Percentiles rank a stretch among this genome's conserved stretches.
phyloP scores from a whole-genome alignment of 2,113 vertebrate genomes.

The Antechinus stuartii region DNA sequence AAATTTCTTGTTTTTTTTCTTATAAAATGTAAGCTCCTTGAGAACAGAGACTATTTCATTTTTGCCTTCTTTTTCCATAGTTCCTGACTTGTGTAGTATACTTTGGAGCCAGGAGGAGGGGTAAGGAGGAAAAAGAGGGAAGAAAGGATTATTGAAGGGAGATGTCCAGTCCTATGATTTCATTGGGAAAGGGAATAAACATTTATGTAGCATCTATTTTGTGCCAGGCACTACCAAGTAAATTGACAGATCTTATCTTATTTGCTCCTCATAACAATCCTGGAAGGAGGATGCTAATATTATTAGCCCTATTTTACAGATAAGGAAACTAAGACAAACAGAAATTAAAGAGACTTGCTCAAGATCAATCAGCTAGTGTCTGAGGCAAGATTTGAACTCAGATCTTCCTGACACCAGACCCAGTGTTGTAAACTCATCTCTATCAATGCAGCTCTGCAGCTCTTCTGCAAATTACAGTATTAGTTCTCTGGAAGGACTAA shows the following conservation, averaged over 20 bases:
- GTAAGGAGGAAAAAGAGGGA: no score
- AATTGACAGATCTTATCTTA: not conserved
- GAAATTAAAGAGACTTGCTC: not conserved
- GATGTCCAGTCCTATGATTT: not conserved
- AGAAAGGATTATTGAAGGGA: not conserved
- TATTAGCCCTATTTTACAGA: not conserved
- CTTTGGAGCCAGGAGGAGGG: not conserved
- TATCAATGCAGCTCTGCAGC: not conserved
- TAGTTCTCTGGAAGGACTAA: not conserved
- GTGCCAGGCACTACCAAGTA: not conserved
- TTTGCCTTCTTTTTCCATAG: not conserved
- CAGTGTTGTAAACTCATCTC: not conserved
- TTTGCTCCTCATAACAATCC: not conserved
- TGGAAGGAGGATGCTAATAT: not conserved
- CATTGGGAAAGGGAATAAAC: not conserved
- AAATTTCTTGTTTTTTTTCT: not conserved
- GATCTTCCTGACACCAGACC: not conserved
- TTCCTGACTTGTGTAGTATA: not conserved
- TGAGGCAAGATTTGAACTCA: not conserved
- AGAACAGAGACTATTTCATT: not conserved
- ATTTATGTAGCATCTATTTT: not conserved
- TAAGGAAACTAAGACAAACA: not conserved
- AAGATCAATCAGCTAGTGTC: not conserved
- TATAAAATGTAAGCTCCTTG: not conserved
- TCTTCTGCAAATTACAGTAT: not conserved